phyloP scores from a whole-genome alignment of 1,140 invertebrate species.

The Metopolophium dirhodum region DNA sequence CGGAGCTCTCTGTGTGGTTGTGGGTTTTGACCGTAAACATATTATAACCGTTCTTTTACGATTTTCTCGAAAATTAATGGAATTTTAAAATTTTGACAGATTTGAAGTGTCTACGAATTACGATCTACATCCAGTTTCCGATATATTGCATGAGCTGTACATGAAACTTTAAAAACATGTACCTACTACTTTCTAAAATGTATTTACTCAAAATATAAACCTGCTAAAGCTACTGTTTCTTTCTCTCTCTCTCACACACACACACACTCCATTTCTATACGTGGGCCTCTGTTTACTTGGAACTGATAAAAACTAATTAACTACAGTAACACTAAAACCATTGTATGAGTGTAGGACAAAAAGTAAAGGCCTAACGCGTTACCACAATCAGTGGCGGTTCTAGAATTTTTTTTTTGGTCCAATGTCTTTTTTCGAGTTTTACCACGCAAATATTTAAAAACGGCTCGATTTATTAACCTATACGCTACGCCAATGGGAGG shows the following conservation, averaged over 20 bases:
- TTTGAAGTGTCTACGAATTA: neutral
- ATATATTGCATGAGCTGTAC: neutral
- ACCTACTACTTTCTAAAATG: neutral
- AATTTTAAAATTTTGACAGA: constrained; percentile 12
- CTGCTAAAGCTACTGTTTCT: neutral
- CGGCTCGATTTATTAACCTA: no score
- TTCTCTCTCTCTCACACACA: neutral
- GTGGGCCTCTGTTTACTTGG: neutral
- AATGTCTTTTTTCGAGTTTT: no score
- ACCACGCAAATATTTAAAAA: no score
- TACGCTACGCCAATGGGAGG: no score
- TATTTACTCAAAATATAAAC: neutral
- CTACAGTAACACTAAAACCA: neutral
- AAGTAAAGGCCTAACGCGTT: no score
- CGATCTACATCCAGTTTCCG: neutral
- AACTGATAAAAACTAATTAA: neutral
- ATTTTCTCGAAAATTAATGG: constrained; percentile 22
- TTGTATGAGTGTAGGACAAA: neutral
- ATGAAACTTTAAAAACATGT: constrained; percentile 3
- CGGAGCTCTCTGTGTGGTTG: no score
- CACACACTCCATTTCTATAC: no score
- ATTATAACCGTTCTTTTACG: neutral
- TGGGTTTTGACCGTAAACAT: constrained; percentile 14
- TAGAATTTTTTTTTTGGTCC: no score
- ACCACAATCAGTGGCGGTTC: no score